Evolutionary conservation across 2,888 invertebrate genomes (phyloP).

Genomic region (Sericinus montela): DNA sequence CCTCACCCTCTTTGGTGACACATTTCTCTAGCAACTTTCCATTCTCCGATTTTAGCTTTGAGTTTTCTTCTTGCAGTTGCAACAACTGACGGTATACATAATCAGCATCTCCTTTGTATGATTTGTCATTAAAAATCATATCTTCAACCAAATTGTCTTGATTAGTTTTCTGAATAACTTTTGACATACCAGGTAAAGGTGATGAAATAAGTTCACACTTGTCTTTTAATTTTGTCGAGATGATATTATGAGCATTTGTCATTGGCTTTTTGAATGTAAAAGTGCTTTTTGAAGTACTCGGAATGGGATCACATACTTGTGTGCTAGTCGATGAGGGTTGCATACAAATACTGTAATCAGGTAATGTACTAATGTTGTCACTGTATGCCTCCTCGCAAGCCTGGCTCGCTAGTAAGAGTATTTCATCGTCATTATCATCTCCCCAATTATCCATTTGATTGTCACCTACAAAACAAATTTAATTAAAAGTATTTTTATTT

Average conservation of each 20-base stretch:
- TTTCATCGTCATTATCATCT: conserved; percentile 70
- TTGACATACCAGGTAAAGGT: conserved; percentile 59
- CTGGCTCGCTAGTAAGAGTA: conserved; percentile 67
- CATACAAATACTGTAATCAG: conserved; percentile 61
- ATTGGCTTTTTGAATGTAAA: conserved; percentile 60
- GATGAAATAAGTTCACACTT: conserved; percentile 60
- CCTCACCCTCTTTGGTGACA: conserved; percentile 79
- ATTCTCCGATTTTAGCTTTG: conserved; percentile 63
- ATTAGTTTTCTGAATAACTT: conserved; percentile 34
- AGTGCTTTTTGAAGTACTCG: conserved; percentile 48
- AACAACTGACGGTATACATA: conserved; percentile 53
- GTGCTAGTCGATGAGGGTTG: conserved; percentile 62
- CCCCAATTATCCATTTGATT: conserved; percentile 54
- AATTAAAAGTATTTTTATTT: too few relatives aligned
- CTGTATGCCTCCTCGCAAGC: conserved; percentile 63
- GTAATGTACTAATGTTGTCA: conserved; percentile 31
- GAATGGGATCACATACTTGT: conserved; percentile 41
- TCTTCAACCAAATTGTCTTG: conserved; percentile 42
- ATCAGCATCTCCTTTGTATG: conserved; percentile 49
- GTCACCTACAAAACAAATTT: conserved; percentile 26
- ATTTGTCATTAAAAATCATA: conserved; percentile 52
- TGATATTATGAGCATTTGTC: conserved; percentile 30
- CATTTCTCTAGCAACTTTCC: conserved; percentile 68
- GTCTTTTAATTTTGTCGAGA: conserved; percentile 53
- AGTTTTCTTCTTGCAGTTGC: conserved; percentile 60